Percentiles rank a stretch among this genome's conserved stretches.
Evolutionary conservation across 2,888 invertebrate genomes (phyloP).

Genomic region (Eremobia ochroleuca): DNA sequence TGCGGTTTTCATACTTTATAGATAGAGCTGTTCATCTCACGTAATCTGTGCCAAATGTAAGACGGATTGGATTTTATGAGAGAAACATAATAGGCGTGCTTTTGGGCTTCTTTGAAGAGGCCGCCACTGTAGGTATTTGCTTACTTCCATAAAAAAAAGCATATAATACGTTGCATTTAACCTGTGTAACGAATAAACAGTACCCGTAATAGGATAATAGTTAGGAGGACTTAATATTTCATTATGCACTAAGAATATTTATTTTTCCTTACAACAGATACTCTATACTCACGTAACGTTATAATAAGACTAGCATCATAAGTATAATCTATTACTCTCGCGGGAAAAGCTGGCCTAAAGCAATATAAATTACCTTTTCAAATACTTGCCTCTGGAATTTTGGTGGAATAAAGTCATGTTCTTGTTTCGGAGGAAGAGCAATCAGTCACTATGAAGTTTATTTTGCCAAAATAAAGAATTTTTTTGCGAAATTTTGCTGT

Average conservation of each 20-base stretch:
- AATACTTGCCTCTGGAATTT: conserved; percentile 61
- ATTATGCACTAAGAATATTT: conserved; percentile 52
- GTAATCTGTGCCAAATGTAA: background rate
- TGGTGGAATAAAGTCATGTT: conserved; percentile 62
- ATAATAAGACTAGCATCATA: conserved; percentile 62
- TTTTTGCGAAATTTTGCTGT: conserved; percentile 25
- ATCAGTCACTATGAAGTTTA: conserved; percentile 57
- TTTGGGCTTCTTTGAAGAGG: background rate
- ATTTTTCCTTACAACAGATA: conserved; percentile 59
- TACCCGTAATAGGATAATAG: conserved; percentile 18
- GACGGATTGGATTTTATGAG: background rate
- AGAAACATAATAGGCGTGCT: background rate
- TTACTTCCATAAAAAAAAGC: background rate
- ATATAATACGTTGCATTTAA: background rate
- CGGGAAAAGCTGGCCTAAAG: conserved; percentile 66
- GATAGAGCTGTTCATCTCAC: background rate
- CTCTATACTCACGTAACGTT: conserved; percentile 59
- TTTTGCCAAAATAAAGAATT: conserved; percentile 24
- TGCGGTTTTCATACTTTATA: background rate
- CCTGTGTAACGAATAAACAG: conserved; percentile 19
- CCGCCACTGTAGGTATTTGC: too few relatives aligned
- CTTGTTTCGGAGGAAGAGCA: conserved; percentile 54
- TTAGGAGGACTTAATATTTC: conserved; percentile 47
- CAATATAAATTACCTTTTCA: conserved; percentile 70
- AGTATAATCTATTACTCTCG: conserved; percentile 67